Evolutionary conservation across 2,113 vertebrate species (phyloP).

Genomic region (Nerophis lumbriciformis): DNA sequence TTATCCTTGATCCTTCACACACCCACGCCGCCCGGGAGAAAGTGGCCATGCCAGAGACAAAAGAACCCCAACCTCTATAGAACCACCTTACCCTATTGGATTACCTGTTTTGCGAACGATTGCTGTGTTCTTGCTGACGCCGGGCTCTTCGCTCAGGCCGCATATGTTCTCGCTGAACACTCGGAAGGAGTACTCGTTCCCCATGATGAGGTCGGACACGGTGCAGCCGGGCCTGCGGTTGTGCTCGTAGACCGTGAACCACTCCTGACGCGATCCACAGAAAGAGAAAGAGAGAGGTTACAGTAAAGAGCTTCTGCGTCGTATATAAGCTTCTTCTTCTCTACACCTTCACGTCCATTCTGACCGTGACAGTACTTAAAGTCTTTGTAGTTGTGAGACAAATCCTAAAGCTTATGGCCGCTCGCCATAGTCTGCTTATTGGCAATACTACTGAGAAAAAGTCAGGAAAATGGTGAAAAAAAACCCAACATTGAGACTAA

Average conservation of each 20-base stretch:
- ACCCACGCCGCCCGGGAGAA: too few species aligned
- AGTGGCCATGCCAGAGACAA: too few species aligned
- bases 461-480: not conserved
- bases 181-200: constrained; percentile 85
- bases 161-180: constrained; percentile 84
- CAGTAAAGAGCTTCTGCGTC: too few species aligned
- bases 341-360: too few species aligned
- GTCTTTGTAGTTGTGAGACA: too few species aligned
- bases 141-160: constrained; percentile 76
- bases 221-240: constrained; percentile 80
- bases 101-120: constrained; percentile 79
- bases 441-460: not conserved
- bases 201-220: constrained; percentile 84
- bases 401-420: too few species aligned
- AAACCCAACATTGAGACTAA: too few species aligned
- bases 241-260: constrained; percentile 87
- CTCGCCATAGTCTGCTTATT: too few species aligned
- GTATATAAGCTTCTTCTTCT: too few species aligned
- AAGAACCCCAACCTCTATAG: too few species aligned
- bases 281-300: not conserved
- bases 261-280: constrained; percentile 68
- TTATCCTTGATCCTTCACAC: too few species aligned
- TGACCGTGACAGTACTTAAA: too few species aligned
- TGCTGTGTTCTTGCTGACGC: constrained; percentile 81
- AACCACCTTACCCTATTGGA: not conserved